Base-by-base conservation (phyloP, 2,888 invertebrate genomes). In the Acleris cristana region DNA sequence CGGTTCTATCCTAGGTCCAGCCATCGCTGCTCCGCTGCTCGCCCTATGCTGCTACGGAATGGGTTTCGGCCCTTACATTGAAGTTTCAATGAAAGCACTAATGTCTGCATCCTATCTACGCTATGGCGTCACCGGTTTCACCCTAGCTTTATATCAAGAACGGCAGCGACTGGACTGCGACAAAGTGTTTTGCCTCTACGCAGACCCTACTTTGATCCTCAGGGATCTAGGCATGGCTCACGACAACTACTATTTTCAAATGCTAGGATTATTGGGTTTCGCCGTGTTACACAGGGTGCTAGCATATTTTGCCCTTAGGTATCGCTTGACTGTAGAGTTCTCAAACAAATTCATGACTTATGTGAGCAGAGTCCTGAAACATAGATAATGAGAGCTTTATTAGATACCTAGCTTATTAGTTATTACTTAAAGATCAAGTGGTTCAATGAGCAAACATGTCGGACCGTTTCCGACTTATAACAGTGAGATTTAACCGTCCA, bases 71-170 rank as follows among this genome's bases (percentile, higher is more conserved):
- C 83, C 88, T 1, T 78, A 76, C 69, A 94, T 95, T 34, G 94
- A 94, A 80, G 81, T 88, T 0, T 73, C 84, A 21, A 95, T 95
- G 94, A 86, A 82, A 70, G 79, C 89, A 0, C 76, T 95, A 0
- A 95, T 95, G 94, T 87, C 92, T 0, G 77, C 88, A 3, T 94
- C 94, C 1, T 97, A 95, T 80, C 89, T 96, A 19, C 94, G 96
- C 60, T 96, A 95, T 78, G 95, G 95, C 0, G 90, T 96, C 64
- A 94, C 95, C 8, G 96, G 96, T 56, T 94, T 88, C 74, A 90
- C 81, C 1, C 76, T 93, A 2, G 86, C 96, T 0, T 91, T 96
- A 67, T 95, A 95, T 70, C 86, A 94, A 67, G 90, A 95, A 65
- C 85, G 96, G 7, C 88, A 86, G 1, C 80, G 87, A 0, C 87